Conservation (phyloP, 1,140 invertebrate genomes). For the Drosophila subobscura region DNA sequence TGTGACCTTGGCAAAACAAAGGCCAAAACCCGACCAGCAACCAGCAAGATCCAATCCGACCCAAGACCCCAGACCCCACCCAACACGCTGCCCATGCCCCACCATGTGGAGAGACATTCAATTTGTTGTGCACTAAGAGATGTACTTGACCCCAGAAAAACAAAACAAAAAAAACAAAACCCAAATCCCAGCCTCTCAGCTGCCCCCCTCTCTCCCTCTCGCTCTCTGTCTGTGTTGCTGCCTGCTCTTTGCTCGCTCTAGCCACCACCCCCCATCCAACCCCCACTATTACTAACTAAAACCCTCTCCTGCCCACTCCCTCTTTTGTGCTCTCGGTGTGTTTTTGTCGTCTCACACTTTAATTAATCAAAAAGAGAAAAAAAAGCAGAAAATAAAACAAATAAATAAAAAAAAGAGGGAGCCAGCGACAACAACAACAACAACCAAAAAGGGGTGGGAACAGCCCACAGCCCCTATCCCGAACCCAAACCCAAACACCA, state of each 20-base stretch:
- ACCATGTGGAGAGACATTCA: conserved; percentile 5
- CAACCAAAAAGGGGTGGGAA: not conserved
- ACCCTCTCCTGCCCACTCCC: not conserved
- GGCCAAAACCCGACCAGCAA: not conserved
- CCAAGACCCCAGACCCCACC: not conserved
- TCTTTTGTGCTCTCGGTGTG: conserved; percentile 54
- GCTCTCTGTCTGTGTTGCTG: conserved; percentile 40
- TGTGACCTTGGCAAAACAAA: conserved; percentile 43
- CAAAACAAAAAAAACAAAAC: not conserved
- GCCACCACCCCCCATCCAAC: conserved; percentile 5
- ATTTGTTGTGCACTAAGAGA: conserved; percentile 32
- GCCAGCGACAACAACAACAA: conserved; percentile 32
- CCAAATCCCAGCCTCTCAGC: not conserved
- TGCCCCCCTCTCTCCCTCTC: conserved; percentile 14
- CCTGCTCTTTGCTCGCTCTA: conserved; percentile 53
- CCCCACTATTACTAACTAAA: not conserved
- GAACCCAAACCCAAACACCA: too few relatives aligned
- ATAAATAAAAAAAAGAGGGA: not conserved
- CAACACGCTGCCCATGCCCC: not conserved
- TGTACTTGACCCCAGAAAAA: conserved; percentile 45
- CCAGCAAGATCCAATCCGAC: not conserved
- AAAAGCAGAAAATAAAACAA: too few relatives aligned
- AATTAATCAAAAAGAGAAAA: conserved; percentile 56
- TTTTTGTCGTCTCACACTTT: conserved; percentile 70
- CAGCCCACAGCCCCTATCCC: too few relatives aligned